Conservation (phyloP, 2,113 vertebrate genomes). For the Tragelaphus imberbis region DNA sequence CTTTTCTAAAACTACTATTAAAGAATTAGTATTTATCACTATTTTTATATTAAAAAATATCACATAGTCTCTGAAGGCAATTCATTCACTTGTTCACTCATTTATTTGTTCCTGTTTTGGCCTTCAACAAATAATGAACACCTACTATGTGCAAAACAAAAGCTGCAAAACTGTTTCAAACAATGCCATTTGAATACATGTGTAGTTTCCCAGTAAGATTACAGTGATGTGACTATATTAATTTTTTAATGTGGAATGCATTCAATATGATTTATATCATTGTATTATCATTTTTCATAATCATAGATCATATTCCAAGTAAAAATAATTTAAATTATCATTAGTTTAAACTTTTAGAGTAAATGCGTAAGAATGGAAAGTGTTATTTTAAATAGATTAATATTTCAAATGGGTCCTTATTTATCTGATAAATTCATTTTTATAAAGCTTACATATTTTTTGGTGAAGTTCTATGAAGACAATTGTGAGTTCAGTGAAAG, state of each 20-base stretch:
- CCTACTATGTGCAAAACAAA: not conserved
- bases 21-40: not conserved
- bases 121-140: not conserved
- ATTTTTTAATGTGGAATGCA: not conserved
- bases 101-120: not conserved
- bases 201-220: not conserved
- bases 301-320: not conserved
- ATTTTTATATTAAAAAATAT: not conserved
- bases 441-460: not conserved
- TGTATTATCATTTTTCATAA: not conserved
- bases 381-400: constrained; percentile 4
- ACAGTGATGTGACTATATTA: not conserved
- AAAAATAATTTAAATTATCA: not conserved
- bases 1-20: not conserved
- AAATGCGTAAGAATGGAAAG: not conserved
- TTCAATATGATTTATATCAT: not conserved
- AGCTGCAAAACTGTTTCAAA: not conserved
- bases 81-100: not conserved
- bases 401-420: not conserved
- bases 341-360: not conserved
- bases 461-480: not conserved
- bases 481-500: not conserved
- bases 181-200: not conserved
- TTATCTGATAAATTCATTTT: constrained; percentile 3
- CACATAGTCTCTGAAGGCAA: not conserved